phyloP scores from a whole-genome alignment of 2,113 vertebrate species.

The Tragelaphus scriptus region DNA sequence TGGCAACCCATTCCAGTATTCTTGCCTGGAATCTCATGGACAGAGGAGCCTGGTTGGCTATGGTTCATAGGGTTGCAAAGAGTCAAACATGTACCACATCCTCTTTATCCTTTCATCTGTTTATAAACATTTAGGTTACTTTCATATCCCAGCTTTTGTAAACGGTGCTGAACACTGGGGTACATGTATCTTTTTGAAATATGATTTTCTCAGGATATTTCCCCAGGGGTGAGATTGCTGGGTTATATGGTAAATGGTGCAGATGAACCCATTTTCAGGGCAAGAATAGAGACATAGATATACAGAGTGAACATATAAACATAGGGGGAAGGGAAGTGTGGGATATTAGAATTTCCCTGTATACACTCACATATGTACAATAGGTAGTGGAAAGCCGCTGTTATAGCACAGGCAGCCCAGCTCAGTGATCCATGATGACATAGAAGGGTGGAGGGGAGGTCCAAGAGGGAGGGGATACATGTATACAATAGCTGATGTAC shows the following conservation, averaged over 20 bases:
- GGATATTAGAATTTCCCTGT: background rate
- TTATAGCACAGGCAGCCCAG: background rate
- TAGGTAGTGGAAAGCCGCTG: background rate
- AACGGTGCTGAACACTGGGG: background rate
- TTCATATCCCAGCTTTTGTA: background rate
- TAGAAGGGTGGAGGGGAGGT: background rate
- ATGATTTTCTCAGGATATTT: background rate
- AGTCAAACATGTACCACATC: background rate
- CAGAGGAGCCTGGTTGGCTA: background rate
- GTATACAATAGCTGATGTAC: background rate
- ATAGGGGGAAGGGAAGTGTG: background rate
- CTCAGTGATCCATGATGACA: background rate
- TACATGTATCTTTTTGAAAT: background rate
- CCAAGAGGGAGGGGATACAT: background rate
- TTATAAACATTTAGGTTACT: background rate
- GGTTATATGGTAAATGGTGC: background rate
- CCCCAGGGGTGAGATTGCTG: background rate
- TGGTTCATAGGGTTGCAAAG: background rate
- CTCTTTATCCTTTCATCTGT: background rate
- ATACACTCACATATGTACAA: background rate
- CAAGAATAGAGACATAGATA: background rate
- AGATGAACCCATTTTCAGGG: background rate
- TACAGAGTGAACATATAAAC: background rate
- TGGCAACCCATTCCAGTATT: background rate
- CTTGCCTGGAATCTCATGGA: background rate